Conservation (phyloP, 2,113 vertebrate species). For the Caracal caracal region DNA sequence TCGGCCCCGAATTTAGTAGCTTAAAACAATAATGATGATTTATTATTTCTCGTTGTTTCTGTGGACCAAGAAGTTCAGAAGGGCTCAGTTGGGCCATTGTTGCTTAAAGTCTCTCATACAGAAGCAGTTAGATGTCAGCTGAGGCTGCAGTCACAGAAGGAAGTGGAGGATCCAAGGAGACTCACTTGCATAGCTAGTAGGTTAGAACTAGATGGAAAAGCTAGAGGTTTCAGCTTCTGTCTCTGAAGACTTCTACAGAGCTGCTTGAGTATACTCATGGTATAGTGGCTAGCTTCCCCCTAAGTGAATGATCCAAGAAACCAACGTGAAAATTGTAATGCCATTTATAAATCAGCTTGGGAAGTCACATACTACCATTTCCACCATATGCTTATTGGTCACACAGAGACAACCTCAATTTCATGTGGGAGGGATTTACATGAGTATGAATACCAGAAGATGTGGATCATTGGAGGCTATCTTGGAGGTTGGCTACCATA, state of each 20-base stretch:
- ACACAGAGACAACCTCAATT: background rate
- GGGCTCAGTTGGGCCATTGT: background rate
- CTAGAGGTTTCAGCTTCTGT: background rate
- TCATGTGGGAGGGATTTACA: background rate
- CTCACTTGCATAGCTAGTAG: background rate
- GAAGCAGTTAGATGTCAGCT: background rate
- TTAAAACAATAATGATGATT: background rate
- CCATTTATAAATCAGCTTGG: background rate
- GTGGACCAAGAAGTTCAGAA: background rate
- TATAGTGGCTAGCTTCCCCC: background rate
- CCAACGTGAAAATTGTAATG: background rate
- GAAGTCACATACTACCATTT: background rate
- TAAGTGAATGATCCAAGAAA: background rate
- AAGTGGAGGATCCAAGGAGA: background rate
- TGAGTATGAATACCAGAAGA: background rate
- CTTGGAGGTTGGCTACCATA: background rate
- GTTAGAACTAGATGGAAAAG: background rate
- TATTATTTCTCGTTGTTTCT: background rate
- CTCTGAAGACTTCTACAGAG: background rate
- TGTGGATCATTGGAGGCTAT: background rate
- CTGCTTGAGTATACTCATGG: background rate
- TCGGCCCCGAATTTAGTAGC: background rate
- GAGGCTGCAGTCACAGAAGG: background rate
- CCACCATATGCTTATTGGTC: background rate
- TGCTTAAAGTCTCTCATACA: background rate